These are phyloP conservation scores for Zophobas morio DNA, from an alignment of 1,140 invertebrate genomes.

Conservation along the genomic window DNA sequence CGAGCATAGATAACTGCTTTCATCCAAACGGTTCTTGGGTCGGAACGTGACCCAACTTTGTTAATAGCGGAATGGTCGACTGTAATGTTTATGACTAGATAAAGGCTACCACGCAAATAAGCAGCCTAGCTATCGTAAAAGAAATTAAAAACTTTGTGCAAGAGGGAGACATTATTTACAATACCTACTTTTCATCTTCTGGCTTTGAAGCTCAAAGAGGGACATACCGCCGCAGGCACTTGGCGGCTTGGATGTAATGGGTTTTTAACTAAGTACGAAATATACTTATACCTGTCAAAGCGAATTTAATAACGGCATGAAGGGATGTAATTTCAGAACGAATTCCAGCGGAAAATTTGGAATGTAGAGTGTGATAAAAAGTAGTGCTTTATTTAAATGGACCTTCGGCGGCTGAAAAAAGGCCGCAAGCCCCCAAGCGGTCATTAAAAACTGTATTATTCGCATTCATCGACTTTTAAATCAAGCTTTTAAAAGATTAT, in stretches of 20 bases:
- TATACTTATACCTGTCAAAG: constrained; percentile 44
- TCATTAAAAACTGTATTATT: too few relatives aligned
- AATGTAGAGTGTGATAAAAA: not conserved
- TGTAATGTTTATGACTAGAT: constrained; percentile 47
- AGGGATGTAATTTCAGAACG: constrained; percentile 25
- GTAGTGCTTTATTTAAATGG: constrained; percentile 20
- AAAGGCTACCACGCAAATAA: constrained; percentile 46
- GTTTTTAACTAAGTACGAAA: constrained; percentile 44
- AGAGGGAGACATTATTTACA: constrained; percentile 48
- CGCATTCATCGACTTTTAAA: too few relatives aligned
- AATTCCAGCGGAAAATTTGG: constrained; percentile 22
- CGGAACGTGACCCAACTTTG: not conserved
- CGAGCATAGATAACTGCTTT: constrained; percentile 52
- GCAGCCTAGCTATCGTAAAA: constrained; percentile 45
- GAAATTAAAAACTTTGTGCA: constrained; percentile 47
- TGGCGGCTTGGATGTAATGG: constrained; percentile 25
- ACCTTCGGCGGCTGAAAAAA: not conserved
- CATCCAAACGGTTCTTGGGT: constrained; percentile 16
- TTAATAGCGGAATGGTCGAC: constrained; percentile 32
- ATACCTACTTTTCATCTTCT: constrained; percentile 36
- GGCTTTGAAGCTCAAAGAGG: constrained; percentile 22
- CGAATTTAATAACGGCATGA: constrained; percentile 39
- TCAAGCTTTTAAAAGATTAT: too few relatives aligned
- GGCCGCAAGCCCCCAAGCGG: too few relatives aligned
- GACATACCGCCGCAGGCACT: constrained; percentile 17